A percentile compares a stretch with the other conserved stretches of the same genome.
Conservation (phyloP, 2,797 vertebrate genomes). For the Sebastes cheni region DNA sequence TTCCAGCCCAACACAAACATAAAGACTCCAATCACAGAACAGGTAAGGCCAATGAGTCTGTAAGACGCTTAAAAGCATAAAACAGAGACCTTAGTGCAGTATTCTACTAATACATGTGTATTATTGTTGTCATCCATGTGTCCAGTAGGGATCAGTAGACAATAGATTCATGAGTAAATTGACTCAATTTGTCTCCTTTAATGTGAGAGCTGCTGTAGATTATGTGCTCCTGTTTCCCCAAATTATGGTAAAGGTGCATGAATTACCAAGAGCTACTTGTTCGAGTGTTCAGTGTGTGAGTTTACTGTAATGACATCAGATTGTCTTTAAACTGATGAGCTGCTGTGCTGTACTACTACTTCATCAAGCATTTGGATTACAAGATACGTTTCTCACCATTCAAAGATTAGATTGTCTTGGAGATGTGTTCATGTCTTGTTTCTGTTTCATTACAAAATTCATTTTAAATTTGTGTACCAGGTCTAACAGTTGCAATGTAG, state of each 20-base stretch:
- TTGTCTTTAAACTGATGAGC: neutral
- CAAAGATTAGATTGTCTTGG: neutral
- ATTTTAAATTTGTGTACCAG: neutral
- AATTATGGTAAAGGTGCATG: neutral
- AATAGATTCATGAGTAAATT: neutral
- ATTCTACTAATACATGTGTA: neutral
- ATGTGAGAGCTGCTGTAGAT: neutral
- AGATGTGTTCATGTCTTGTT: neutral
- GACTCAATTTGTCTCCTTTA: neutral
- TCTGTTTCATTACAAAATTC: neutral
- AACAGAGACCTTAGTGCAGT: neutral
- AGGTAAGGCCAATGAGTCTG: neutral
- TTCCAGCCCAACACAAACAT: conserved; percentile 4
- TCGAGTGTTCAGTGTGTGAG: neutral
- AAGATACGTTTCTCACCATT: neutral
- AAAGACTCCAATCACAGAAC: neutral
- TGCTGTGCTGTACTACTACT: neutral
- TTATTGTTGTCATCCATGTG: neutral
- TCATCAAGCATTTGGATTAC: neutral
- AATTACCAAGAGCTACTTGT: neutral
- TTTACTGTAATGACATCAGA: neutral
- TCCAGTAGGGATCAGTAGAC: neutral
- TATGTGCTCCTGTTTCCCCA: neutral
- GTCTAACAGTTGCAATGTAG: neutral
- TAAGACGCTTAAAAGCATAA: neutral